Evolutionary conservation across 2,888 invertebrate species (phyloP).

Genomic region (Thymelicus lineola): DNA sequence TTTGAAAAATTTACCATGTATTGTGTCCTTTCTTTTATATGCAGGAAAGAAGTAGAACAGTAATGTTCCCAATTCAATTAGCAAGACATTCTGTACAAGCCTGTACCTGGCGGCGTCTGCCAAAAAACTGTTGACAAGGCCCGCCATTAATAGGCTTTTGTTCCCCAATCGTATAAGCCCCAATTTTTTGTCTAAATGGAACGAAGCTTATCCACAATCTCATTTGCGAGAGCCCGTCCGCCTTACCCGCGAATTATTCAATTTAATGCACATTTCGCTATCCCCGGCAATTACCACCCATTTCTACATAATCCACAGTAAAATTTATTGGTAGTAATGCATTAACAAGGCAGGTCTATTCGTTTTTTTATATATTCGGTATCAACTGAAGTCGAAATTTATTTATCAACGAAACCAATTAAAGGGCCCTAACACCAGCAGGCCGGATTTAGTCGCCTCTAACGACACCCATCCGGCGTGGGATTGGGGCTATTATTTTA

Average conservation of each 20-base stretch:
- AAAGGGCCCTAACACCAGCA: too few species aligned
- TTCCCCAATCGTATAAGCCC: conserved; percentile 43
- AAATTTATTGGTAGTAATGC: conserved; percentile 30
- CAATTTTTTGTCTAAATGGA: conserved; percentile 56
- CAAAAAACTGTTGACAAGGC: conserved; percentile 30
- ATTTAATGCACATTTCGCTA: conserved; percentile 69
- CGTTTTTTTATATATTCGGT: background rate
- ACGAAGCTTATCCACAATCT: conserved; percentile 64
- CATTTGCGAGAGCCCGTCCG: conserved; percentile 66
- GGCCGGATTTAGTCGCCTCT: too few species aligned
- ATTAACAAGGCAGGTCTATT: conserved; percentile 14
- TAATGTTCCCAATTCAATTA: too few species aligned
- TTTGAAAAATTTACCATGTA: too few species aligned
- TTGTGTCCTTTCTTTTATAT: too few species aligned
- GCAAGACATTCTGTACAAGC: too few species aligned
- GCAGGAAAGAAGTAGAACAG: too few species aligned
- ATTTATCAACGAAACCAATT: too few species aligned
- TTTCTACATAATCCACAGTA: conserved; percentile 54
- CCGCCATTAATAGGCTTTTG: conserved; percentile 30
- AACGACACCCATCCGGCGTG: too few species aligned
- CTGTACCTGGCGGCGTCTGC: background rate
- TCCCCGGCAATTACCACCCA: conserved; percentile 67
- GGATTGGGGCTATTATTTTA: too few species aligned
- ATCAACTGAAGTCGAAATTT: too few species aligned
- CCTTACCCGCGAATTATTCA: conserved; percentile 63